Evolutionary conservation across 2,797 vertebrate genomes (phyloP), one percentile per base, ranked within the genome.

Genomic region (Numenius phaeopus): DNA sequence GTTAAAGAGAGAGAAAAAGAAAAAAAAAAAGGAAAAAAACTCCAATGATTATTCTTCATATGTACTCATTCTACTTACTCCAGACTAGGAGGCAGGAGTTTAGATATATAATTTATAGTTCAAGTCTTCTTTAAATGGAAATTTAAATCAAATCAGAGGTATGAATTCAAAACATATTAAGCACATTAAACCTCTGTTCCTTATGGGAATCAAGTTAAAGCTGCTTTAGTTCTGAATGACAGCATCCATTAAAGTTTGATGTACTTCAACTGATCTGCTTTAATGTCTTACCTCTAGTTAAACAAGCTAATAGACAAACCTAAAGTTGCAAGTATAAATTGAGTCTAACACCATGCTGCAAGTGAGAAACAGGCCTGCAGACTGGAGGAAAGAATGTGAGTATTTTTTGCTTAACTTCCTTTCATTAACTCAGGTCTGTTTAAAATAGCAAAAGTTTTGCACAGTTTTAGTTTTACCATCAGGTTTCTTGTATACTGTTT

Each of bases 191-290:
- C 12, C 47, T 87, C 66, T 64, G 24, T 7, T 94, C 59, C 87
- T 90, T 80, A 66, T 11, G 50, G 52, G 81, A 96, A 92, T 90
- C 58, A 70, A 57, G 39, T 61, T 66, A 90, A 89, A 95, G 50
- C 24, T 0, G 0, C 22, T 81, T 86, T 49, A 67, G 47, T 52
- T 80, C 78, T 90, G 64, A 96, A 91, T 49, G 81, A 96, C 66
- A 76, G 50, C 20, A 94, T 70, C 67, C 81, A 94, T 92, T 92
- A 94, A 93, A 94, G 67, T 77, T 73, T 92, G n/a, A 95, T 77
- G 44, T 40, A 82, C 30, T 77, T 77, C 73, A 94, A 22, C 47
- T 47, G 24, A 89, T 59, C 30, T 59, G n/a, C 34, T 89, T 93
- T 80, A 52, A 94, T 49, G 55, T 59, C 44, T 66, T 64, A 66